Conservation (phyloP, 2,888 invertebrate genomes). For the Brenthis hecate region DNA sequence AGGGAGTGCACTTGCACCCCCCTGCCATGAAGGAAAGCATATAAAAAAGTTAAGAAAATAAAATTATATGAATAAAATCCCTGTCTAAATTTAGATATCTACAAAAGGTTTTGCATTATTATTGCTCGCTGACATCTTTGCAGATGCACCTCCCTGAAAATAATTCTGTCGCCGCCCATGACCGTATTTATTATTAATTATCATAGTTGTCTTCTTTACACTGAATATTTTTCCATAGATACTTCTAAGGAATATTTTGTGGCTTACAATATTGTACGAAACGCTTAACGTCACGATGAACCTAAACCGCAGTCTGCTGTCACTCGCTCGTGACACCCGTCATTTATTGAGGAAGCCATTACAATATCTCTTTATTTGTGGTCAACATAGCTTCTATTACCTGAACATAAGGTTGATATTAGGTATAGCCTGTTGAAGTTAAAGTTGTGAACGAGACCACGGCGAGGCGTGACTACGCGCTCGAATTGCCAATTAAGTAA, state of each 20-base stretch:
- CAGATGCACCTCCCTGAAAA: no score
- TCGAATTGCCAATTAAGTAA: conserved; percentile 58
- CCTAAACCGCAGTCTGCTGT: conserved; percentile 40
- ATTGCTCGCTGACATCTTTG: no score
- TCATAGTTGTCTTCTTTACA: background rate
- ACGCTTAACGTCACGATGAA: conserved; percentile 23
- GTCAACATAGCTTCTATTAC: conserved; percentile 19
- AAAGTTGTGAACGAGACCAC: conserved; percentile 20
- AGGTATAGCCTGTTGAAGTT: background rate
- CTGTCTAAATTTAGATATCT: no score
- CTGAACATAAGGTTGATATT: conserved; percentile 28
- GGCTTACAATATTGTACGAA: conserved; percentile 12
- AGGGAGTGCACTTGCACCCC: no score
- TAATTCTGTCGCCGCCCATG: no score
- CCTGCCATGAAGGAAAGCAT: no score
- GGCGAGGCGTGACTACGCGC: conserved; percentile 51
- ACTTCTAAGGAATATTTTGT: background rate
- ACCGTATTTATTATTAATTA: background rate
- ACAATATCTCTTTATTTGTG: conserved; percentile 26
- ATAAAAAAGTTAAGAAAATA: no score
- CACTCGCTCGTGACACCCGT: conserved; percentile 48
- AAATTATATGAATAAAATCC: no score
- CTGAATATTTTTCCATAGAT: background rate
- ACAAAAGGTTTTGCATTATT: no score
- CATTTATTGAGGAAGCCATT: conserved; percentile 48